These are phyloP conservation scores for Philotrypesis tridentata DNA, from an alignment of 1,140 invertebrate genomes.

Conservation along the genomic window DNA sequence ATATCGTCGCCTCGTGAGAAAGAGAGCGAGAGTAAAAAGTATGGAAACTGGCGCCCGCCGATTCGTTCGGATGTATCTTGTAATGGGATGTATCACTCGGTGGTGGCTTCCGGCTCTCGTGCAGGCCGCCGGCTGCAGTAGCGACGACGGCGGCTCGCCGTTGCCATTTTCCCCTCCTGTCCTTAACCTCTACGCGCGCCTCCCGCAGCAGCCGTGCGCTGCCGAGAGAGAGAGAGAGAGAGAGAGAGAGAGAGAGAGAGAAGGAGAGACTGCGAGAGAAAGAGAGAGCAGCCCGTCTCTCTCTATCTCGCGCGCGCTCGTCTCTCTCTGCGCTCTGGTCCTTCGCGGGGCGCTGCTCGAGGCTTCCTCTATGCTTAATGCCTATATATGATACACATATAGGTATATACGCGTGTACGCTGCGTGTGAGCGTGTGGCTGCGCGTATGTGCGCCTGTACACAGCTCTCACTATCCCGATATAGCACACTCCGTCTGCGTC, in stretches of 20 bases:
- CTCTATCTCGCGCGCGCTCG: background rate
- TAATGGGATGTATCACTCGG: background rate
- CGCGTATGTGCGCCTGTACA: too few species aligned
- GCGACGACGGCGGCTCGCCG: constrained; percentile 10
- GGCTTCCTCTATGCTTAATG: background rate
- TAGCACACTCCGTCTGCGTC: too few species aligned
- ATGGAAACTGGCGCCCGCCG: background rate
- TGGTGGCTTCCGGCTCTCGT: background rate
- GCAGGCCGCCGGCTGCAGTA: background rate
- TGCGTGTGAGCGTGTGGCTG: too few species aligned
- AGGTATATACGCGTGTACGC: background rate
- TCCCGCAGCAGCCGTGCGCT: background rate
- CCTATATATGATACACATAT: too few species aligned
- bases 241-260: too few species aligned
- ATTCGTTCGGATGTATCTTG: too few species aligned
- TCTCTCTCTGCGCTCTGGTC: background rate
- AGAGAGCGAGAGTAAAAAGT: background rate
- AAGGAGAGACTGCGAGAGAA: too few species aligned
- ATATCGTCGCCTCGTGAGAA: background rate
- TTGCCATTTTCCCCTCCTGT: constrained; percentile 24
- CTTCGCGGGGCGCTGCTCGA: background rate
- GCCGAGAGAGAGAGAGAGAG: too few species aligned
- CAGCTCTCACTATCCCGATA: too few species aligned
- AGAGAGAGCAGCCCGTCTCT: background rate
- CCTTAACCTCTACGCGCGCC: constrained; percentile 13